Base-by-base conservation (phyloP, 2,888 invertebrate species). In the Epistrophella euchroma region DNA sequence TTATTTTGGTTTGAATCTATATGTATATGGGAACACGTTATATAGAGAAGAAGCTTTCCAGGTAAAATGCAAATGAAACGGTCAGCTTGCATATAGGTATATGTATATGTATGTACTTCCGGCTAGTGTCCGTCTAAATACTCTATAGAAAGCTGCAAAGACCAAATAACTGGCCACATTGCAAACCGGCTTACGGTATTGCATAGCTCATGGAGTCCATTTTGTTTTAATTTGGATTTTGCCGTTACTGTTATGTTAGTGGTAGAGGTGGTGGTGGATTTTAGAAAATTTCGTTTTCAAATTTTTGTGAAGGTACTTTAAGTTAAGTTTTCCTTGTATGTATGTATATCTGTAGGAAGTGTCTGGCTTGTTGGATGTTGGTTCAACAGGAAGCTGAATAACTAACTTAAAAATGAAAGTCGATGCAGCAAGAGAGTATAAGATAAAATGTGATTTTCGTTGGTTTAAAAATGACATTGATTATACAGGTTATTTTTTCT, bases 1-100 rank as follows among this genome's bases (percentile, higher is more conserved):
- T 47, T 37, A 17, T 37, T 70, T 62, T n/a, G 7, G 9, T 4
- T 50, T 5, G 35, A n/a, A 17, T 11, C 17, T 43, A 43, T 43
- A n/a, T 40, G 15, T 11, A 2, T 4, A 15, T 1, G 5, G 40
- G 32, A 35, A 35, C n/a, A 9, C 9, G 13, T 6, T 56, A 2
- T 56, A n/a, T 32, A 10, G 58, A 70, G 56, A 58, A 62, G 37
- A 66, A 68, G 50, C 50, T 68, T 37, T 13, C 68, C 2, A 75
- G 75, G 75, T 70, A 71, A 76, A 81, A 81, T 81, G 76, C 81
- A 76, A 81, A 81, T 81, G 62, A 76, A 81, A 64, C 76, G 62
- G 62, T 56, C 75, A 70, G 50, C 60, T 52, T 60, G 60, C 56
- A 50, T 62, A n/a, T n/a, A n/a, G n/a, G n/a, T n/a, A n/a, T n/a